These are phyloP conservation scores for Zootoca vivipara DNA, from an alignment of 2,113 vertebrate genomes.

Conservation along the genomic window DNA sequence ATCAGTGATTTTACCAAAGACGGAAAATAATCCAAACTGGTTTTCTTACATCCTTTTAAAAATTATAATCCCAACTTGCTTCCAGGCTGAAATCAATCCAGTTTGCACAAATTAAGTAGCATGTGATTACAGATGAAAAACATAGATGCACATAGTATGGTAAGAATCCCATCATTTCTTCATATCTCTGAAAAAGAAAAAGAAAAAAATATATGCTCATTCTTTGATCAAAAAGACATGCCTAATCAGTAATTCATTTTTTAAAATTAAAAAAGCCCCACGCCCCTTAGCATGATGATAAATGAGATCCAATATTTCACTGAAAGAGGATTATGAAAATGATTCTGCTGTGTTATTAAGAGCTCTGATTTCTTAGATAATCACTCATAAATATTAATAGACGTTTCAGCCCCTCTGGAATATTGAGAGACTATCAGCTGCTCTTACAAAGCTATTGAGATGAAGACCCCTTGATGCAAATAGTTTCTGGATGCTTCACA, in stretches of 20 bases:
- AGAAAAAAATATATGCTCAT: conserved; percentile 12
- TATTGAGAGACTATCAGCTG: not conserved
- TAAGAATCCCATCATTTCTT: conserved; percentile 23
- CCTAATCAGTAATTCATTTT: conserved; percentile 64
- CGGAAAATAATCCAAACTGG: conserved; percentile 5
- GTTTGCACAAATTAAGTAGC: not conserved
- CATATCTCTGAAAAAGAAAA: conserved; percentile 31
- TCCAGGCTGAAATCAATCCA: not conserved
- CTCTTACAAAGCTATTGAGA: conserved; percentile 9
- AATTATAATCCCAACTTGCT: not conserved
- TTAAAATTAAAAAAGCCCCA: not conserved
- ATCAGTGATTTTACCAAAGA: not conserved
- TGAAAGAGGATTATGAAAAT: conserved; percentile 48
- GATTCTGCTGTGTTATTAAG: not conserved
- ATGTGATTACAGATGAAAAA: not conserved
- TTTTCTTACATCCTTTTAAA: conserved; percentile 10
- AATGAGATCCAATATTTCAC: conserved; percentile 54
- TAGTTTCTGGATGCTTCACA: not conserved
- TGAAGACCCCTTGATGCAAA: conserved; percentile 1
- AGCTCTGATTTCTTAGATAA: conserved; percentile 46
- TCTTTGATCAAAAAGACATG: conserved; percentile 55
- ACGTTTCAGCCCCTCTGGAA: conserved; percentile 30
- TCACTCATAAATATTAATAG: conserved; percentile 55
- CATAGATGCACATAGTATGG: not conserved
- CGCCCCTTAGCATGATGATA: conserved; percentile 37